Percentiles rank a stretch among this genome's conserved stretches.
These are phyloP conservation scores for Hydractinia echinata DNA, from an alignment of 30 jellyfish, hydroid and myxozoan species.

Conservation along the genomic window DNA sequence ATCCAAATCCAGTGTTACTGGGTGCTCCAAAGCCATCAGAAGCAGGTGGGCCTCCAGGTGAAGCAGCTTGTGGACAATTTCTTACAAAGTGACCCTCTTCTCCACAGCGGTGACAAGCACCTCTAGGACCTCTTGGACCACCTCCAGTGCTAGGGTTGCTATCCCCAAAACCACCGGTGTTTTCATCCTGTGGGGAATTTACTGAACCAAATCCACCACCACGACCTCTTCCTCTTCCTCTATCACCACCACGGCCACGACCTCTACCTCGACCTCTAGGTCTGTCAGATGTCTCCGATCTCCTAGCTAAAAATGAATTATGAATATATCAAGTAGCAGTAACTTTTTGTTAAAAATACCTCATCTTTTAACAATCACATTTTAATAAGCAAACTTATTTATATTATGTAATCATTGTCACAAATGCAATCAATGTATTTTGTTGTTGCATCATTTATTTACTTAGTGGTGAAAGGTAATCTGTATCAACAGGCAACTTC, in stretches of 20 bases:
- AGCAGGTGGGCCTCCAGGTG: conserved; percentile 22
- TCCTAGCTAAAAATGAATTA: conserved; percentile 7
- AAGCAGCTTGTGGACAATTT: conserved; percentile 18
- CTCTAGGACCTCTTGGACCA: conserved; percentile 51
- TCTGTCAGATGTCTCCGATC: conserved; percentile 19
- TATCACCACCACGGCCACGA: conserved; percentile 73
- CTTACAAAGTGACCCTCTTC: conserved; percentile 48
- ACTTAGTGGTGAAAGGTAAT: too few species aligned
- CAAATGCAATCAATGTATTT: too few species aligned
- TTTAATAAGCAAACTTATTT: too few species aligned
- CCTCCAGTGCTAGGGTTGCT: conserved; percentile 32
- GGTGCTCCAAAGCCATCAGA: conserved; percentile 9
- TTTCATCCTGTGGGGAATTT: conserved; percentile 40
- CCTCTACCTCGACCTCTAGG: conserved; percentile 75
- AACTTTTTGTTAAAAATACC: too few species aligned
- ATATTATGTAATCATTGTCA: too few species aligned
- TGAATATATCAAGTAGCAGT: neutral
- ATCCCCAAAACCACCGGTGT: conserved; percentile 53
- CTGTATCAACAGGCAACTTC: too few species aligned
- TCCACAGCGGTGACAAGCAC: conserved; percentile 44
- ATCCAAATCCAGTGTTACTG: conserved; percentile 24
- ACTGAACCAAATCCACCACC: conserved; percentile 44
- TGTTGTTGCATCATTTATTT: too few species aligned
- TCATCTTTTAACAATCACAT: too few species aligned
- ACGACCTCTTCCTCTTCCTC: conserved; percentile 42